Base-by-base conservation (phyloP, 1,140 invertebrate species). In the Temnothorax longispinosus region DNA sequence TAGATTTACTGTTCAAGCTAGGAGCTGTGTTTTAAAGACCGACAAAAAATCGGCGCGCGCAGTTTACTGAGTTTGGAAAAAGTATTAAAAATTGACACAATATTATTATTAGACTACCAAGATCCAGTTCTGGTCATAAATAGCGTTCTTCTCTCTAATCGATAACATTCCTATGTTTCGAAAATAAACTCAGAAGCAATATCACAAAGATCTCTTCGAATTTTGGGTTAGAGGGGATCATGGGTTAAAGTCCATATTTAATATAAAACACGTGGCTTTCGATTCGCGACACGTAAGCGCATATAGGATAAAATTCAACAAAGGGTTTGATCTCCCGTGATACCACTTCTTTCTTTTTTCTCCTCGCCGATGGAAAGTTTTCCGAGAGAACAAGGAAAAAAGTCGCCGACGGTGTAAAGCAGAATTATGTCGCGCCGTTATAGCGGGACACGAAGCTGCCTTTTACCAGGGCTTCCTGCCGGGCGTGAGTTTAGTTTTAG, bases 351-450 rank as follows among this genome's bases (percentile, higher is more conserved):
- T 82, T 35, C 32, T 21, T 15, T 56, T 67, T 15, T 18, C 15
- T 35, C 13, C 60, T 15, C 8, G 8, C 0, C 38, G 21, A 41
- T 11, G 80, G 32, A 84, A 84, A 84, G 80, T 84, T 84, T 74
- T 41, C 32, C 69, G 5, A 41, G 54, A n/a, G 35, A 69, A 41
- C 62, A 27, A 3, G 44, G 35, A n/a, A 60, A 75, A 85, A 87
- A 84, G 50, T 13, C 71, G 58, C 32, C 58, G 47, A 32, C 41
- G 41, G 69, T 82, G 74, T 91, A 91, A 90, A 86, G 89, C 41
- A 91, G 89, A 89, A 90, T 91, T 91, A 91, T 91, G 86, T 90
- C 89, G 87, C 62, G 77, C 64, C 65, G 88, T 87, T 91, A 75
- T 69, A 84, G 65, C 52, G 38, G 77, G 58, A 90, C 72, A 90